Percentiles rank a stretch among this genome's conserved stretches.
Evolutionary conservation across 2,888 invertebrate genomes (phyloP).

Genomic region (Catocala fraxini): DNA sequence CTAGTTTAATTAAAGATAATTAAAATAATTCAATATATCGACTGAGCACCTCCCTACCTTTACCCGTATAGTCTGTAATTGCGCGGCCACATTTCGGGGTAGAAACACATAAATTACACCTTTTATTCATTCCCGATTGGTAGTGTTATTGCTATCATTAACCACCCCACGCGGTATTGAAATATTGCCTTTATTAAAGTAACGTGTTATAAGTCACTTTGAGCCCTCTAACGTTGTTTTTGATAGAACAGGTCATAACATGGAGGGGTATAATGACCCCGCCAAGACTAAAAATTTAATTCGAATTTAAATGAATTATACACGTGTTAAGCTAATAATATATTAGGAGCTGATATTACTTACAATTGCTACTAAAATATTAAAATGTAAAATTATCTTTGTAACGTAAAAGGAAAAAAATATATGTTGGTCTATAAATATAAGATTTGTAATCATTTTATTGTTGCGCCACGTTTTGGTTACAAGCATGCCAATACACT

Average conservation of each 20-base stretch:
- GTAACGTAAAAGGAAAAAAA: too few species aligned
- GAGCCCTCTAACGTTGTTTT: constrained; percentile 7
- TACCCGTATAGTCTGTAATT: constrained; percentile 69
- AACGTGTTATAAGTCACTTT: constrained; percentile 35
- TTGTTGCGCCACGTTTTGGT: too few species aligned
- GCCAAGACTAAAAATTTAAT: too few species aligned
- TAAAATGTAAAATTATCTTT: too few species aligned
- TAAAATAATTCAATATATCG: constrained; percentile 40
- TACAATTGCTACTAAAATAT: too few species aligned
- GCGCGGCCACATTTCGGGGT: constrained; percentile 77
- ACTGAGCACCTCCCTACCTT: constrained; percentile 51
- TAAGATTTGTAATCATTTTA: too few species aligned
- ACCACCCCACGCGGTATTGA: constrained; percentile 63
- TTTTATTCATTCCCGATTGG: constrained; percentile 82
- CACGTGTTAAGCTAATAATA: too few species aligned
- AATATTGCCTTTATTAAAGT: constrained; percentile 59
- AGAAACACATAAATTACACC: constrained; percentile 82
- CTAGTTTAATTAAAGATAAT: neutral
- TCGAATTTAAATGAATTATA: too few species aligned
- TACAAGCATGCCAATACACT: too few species aligned
- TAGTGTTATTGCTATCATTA: constrained; percentile 79
- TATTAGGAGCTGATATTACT: too few species aligned
- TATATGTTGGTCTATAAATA: too few species aligned
- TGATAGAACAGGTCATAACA: constrained; percentile 3
- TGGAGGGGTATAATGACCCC: too few species aligned